A percentile compares a stretch with the other conserved stretches of the same genome.
Evolutionary conservation across 2,113 vertebrate species (phyloP).

Genomic region (Mirounga angustirostris): DNA sequence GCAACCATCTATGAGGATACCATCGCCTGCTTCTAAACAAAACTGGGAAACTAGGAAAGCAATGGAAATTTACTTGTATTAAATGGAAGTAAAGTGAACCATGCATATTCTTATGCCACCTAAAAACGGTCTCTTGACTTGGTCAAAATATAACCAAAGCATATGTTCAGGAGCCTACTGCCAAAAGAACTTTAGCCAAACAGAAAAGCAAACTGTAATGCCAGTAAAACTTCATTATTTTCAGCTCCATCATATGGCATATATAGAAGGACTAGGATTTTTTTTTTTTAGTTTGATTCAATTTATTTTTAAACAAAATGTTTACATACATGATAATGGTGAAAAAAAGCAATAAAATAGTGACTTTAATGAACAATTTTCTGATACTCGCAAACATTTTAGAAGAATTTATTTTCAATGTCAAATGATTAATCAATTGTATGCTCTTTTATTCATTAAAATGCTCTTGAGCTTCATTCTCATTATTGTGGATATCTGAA

Average conservation of each 20-base stretch:
- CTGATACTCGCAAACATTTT: slow-evolving; percentile 35
- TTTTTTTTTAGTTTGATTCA: neutral
- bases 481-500: slow-evolving; percentile 22
- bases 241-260: neutral
- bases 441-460: slow-evolving; percentile 59
- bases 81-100: neutral
- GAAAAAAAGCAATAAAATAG: slow-evolving; percentile 16
- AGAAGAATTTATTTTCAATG: slow-evolving; percentile 53
- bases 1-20: slow-evolving; percentile 27
- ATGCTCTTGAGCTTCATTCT: slow-evolving; percentile 49
- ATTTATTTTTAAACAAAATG: slow-evolving; percentile 49
- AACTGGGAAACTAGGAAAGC: neutral
- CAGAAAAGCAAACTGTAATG: neutral
- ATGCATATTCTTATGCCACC: neutral
- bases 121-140: neutral
- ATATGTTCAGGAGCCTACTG: neutral
- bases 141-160: slow-evolving; percentile 34
- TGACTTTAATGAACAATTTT: slow-evolving; percentile 41
- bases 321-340: neutral
- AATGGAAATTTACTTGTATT: neutral
- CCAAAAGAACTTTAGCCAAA: neutral
- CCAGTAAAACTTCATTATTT: neutral
- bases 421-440: slow-evolving; percentile 41
- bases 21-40: neutral
- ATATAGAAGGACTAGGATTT: neutral